Evolutionary conservation across 2,113 vertebrate genomes (phyloP).

Genomic region (Tamias sibiricus): DNA sequence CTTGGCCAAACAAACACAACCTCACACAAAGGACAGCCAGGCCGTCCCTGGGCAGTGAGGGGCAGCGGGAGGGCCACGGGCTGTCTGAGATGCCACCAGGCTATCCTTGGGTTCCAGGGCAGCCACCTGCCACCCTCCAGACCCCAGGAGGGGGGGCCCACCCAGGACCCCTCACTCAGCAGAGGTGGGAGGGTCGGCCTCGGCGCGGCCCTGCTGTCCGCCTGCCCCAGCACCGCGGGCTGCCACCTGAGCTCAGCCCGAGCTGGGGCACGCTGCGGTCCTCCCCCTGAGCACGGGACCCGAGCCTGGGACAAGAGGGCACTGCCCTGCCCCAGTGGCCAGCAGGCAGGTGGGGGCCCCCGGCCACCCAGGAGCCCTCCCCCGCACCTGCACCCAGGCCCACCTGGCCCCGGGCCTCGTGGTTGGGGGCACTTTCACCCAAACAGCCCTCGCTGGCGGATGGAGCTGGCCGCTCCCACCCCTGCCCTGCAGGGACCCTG

Average conservation of each 20-base stretch:
- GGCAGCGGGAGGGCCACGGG: neutral
- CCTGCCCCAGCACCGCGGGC: too few species aligned
- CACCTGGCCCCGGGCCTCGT: neutral
- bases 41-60: accelerated
- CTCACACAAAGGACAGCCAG: neutral
- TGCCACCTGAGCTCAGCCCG: too few species aligned
- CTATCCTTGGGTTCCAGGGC: neutral
- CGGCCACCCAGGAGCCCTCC: neutral
- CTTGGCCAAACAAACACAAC: conserved; percentile 52
- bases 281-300: too few species aligned
- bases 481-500: neutral
- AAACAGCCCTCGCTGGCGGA: neutral
- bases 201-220: too few species aligned
- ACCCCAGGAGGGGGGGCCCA: neutral
- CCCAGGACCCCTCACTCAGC: neutral
- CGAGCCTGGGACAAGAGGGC: too few species aligned
- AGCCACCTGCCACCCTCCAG: too few species aligned
- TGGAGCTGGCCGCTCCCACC: too few species aligned
- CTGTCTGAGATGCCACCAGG: neutral
- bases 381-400: neutral
- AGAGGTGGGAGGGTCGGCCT: too few species aligned
- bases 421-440: neutral
- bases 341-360: too few species aligned
- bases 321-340: neutral
- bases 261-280: too few species aligned